A percentile compares a stretch with the other conserved stretches of the same genome.
These are phyloP conservation scores for Danio aesculapii DNA, from an alignment of 2,797 vertebrate species.

Conservation along the genomic window DNA sequence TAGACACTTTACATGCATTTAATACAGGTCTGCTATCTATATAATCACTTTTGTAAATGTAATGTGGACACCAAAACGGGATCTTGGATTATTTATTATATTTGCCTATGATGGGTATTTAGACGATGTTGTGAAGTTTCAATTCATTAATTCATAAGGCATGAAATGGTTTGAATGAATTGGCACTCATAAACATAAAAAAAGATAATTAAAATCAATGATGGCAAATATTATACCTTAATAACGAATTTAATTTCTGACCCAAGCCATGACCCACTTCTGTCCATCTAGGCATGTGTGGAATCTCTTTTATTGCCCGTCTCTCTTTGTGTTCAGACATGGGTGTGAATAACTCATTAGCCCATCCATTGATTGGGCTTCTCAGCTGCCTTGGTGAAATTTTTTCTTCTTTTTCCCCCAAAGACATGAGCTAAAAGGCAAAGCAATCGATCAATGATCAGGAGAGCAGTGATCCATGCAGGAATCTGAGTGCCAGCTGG, in stretches of 20 bases:
- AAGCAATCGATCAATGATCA: slow-evolving; percentile 71
- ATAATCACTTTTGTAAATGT: too few species aligned
- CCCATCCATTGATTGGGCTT: slow-evolving; percentile 67
- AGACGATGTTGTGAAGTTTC: background rate
- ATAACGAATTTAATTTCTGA: slow-evolving; percentile 1
- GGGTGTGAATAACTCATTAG: slow-evolving; percentile 74
- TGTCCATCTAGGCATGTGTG: slow-evolving; percentile 19
- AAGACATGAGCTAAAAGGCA: slow-evolving; percentile 57
- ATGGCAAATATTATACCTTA: background rate
- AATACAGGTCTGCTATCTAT: too few species aligned
- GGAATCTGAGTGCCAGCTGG: slow-evolving; percentile 73
- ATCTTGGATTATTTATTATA: background rate
- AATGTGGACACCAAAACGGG: too few species aligned
- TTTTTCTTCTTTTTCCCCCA: slow-evolving; percentile 32
- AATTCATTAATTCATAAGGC: background rate
- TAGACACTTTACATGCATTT: too few species aligned
- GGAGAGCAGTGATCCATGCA: slow-evolving; percentile 72
- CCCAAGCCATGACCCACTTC: background rate
- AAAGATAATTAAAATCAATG: background rate
- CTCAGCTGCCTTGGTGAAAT: slow-evolving; percentile 51
- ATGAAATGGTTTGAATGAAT: background rate
- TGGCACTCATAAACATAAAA: background rate
- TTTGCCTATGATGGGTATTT: background rate
- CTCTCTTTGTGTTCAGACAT: slow-evolving; percentile 63
- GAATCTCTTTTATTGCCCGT: background rate